Conservation (phyloP, 1,140 invertebrate genomes). For the Drosophila pseudoobscura region DNA sequence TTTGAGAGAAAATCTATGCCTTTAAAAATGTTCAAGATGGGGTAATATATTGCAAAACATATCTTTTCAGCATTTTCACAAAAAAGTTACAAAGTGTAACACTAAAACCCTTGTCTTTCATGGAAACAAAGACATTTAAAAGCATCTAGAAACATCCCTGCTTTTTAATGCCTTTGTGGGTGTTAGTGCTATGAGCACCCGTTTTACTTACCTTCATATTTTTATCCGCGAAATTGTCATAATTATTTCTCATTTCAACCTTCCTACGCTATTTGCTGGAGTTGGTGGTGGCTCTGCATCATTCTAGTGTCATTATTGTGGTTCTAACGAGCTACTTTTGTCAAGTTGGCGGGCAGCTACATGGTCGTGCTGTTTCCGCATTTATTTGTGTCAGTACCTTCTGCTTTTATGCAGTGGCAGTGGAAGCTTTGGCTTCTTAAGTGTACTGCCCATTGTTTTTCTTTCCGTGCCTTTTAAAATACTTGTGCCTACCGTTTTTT, state of each 20-base stretch:
- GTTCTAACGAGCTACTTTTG: slow-evolving; percentile 70
- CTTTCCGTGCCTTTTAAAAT: too few species aligned
- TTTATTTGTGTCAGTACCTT: slow-evolving; percentile 66
- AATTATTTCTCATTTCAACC: slow-evolving; percentile 59
- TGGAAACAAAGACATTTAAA: too few species aligned
- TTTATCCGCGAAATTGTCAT: slow-evolving; percentile 53
- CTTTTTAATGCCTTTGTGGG: too few species aligned
- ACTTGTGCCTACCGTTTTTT: too few species aligned
- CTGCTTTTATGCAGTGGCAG: slow-evolving; percentile 64
- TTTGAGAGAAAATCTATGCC: too few species aligned
- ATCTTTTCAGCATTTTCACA: too few species aligned
- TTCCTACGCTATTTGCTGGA: slow-evolving; percentile 36
- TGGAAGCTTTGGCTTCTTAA: slow-evolving; percentile 32
- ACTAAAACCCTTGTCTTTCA: too few species aligned
- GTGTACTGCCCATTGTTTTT: slow-evolving; percentile 70
- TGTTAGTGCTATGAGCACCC: too few species aligned
- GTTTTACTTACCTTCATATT: slow-evolving; percentile 40
- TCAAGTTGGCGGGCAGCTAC: slow-evolving; percentile 60
- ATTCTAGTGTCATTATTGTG: slow-evolving; percentile 25
- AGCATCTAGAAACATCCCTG: too few species aligned
- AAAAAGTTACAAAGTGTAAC: too few species aligned
- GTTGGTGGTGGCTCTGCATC: not conserved
- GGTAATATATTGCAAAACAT: too few species aligned
- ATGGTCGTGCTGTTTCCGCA: slow-evolving; percentile 71
- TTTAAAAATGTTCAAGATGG: too few species aligned